Evolutionary conservation across 2,888 invertebrate genomes (phyloP), one percentile per base, ranked within the genome.

Genomic region (Eupithecia subfuscata): DNA sequence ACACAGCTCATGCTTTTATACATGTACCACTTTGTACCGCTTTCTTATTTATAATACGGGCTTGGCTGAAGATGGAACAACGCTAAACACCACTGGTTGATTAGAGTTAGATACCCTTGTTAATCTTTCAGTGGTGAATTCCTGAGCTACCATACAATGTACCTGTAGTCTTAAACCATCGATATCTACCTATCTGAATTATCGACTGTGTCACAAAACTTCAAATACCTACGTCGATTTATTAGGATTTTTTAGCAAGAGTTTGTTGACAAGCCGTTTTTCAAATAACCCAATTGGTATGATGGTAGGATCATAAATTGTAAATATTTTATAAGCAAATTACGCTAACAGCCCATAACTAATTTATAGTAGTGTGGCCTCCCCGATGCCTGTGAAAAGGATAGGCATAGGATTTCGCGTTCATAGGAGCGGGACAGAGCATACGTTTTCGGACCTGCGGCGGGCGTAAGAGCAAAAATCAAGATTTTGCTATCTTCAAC

Each of bases 1-100:
- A 81, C 74, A 79, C 80, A 79, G 83, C 86, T 85, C 84, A 82
- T 81, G 89, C 88, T 88, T 89, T 73, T 82, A 80, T 74, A 80
- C 78, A 73, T 75, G 79, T 82, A 83, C 78, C 82, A 78, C 82
- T 79, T n/a, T n/a, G n/a, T n/a, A n/a, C 82, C 84, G 88, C 87
- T 87, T 86, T 84, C 75, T 83, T 86, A 82, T 80, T 84, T 80
- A 76, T 25, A 40, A 67, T 79, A 70, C 9, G 75, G 78, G 79
- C 79, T 79, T 79, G 40, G 43, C 22, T 25, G 22, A 16, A 22
- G 11, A 67, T 43, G 14, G 18, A 12, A 67, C n/a, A 43, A 63
- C 9, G 63, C 14, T 16, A 16, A 34, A 18, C 8, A 7, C 30
- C 6, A 34, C 34, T 16, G 64, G 22, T 34, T 9, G 64, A 64